These are phyloP conservation scores for Nyctibius bracteatus DNA, from an alignment of 2,113 vertebrate genomes.

Conservation along the genomic window DNA sequence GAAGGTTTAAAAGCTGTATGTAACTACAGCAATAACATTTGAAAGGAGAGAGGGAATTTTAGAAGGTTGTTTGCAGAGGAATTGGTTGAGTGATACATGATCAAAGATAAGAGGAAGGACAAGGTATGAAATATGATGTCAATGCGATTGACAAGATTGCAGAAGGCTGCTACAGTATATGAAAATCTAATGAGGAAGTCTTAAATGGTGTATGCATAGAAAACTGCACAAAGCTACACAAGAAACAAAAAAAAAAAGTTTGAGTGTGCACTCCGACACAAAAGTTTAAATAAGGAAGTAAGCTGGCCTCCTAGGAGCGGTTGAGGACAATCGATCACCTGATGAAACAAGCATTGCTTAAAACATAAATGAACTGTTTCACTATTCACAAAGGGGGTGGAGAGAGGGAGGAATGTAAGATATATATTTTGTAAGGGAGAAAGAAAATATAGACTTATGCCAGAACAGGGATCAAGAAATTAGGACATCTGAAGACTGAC, in stretches of 20 bases:
- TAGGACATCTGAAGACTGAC: conserved; percentile 32
- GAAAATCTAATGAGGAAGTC: background rate
- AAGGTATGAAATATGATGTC: background rate
- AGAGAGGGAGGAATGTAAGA: background rate
- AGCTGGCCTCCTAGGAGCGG: background rate
- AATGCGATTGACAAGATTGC: background rate
- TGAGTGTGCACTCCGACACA: background rate
- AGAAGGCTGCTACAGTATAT: background rate
- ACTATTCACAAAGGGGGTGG: conserved; percentile 11
- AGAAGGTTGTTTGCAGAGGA: background rate
- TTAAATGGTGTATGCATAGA: background rate
- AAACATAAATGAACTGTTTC: conserved; percentile 9
- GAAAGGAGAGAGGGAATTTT: background rate
- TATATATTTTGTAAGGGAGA: conserved; percentile 30
- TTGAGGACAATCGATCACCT: conserved; percentile 16
- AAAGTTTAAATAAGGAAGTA: background rate
- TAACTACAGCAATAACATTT: background rate
- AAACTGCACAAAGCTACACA: background rate
- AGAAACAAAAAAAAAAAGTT: background rate
- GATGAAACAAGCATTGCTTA: background rate
- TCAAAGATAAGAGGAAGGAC: background rate
- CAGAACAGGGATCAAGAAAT: conserved; percentile 22
- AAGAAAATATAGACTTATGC: conserved; percentile 37
- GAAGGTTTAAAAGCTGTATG: background rate
- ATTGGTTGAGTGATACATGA: background rate